A percentile compares a stretch with the other conserved stretches of the same genome.
phyloP scores from a whole-genome alignment of 2,888 invertebrate genomes.

The Diaprepes abbreviatus region DNA sequence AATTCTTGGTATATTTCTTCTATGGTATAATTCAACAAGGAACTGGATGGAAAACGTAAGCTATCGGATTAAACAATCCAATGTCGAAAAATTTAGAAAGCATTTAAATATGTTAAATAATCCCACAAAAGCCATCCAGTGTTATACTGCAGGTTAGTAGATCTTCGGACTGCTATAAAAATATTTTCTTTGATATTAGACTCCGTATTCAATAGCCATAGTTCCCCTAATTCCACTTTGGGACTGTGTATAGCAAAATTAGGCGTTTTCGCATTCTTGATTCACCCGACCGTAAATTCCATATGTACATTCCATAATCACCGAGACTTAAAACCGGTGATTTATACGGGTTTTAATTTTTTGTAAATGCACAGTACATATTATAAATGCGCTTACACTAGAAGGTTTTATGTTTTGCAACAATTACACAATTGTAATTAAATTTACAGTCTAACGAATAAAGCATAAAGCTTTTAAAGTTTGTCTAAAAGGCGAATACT shows the following conservation, averaged over 20 bases:
- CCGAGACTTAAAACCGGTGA: conserved; percentile 60
- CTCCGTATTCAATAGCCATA: too few species aligned
- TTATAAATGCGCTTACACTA: conserved; percentile 49
- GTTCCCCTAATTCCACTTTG: conserved; percentile 20
- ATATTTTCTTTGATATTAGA: too few species aligned
- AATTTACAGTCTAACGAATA: conserved; percentile 42
- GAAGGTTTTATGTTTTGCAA: conserved; percentile 31
- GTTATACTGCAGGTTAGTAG: too few species aligned
- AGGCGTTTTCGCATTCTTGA: conserved; percentile 63
- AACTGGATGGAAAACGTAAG: too few species aligned
- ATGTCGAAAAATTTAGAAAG: too few species aligned
- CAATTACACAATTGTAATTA: conserved; percentile 43
- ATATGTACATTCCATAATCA: conserved; percentile 66
- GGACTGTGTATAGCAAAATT: conserved; percentile 30
- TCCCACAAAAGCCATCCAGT: too few species aligned
- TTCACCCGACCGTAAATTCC: conserved; percentile 65
- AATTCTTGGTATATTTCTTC: too few species aligned
- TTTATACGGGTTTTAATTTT: conserved; percentile 62
- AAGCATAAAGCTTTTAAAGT: conserved; percentile 32
- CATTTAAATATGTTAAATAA: too few species aligned
- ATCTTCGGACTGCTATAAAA: too few species aligned
- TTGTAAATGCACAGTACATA: conserved; percentile 52
- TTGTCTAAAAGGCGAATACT: conserved; percentile 10
- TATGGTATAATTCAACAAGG: too few species aligned
- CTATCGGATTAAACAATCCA: too few species aligned